A percentile compares a stretch with the other conserved stretches of the same genome.
phyloP scores from a whole-genome alignment of 1,140 invertebrate species.

The Zelostemma sp. region DNA sequence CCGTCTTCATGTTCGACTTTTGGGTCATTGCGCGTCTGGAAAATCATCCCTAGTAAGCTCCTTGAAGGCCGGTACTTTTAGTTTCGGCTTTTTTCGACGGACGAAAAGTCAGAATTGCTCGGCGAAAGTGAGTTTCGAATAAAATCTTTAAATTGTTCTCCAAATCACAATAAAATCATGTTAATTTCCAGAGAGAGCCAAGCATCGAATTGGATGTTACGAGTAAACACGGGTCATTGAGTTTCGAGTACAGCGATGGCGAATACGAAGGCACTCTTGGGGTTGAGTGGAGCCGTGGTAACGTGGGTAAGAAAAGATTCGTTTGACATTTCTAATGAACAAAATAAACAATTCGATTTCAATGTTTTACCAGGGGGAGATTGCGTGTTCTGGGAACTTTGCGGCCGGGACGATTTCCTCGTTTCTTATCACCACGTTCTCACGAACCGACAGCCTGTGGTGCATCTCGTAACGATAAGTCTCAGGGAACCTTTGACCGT shows the following conservation, averaged over 20 bases:
- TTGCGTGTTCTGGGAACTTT: slow-evolving; percentile 83
- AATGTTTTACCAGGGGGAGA: slow-evolving; percentile 55
- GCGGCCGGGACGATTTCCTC: slow-evolving; percentile 85
- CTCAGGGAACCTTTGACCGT: slow-evolving; percentile 79
- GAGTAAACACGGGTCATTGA: slow-evolving; percentile 74
- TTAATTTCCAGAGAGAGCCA: slow-evolving; percentile 58
- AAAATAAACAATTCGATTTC: slow-evolving; percentile 8
- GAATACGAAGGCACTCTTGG: slow-evolving; percentile 68
- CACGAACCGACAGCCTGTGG: slow-evolving; percentile 74
- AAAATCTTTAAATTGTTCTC: slow-evolving; percentile 8
- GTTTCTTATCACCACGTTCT: slow-evolving; percentile 84
- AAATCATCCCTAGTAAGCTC: slow-evolving; percentile 83
- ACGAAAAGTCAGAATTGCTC: slow-evolving; percentile 68
- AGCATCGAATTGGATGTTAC: slow-evolving; percentile 76
- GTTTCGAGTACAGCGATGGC: slow-evolving; percentile 73
- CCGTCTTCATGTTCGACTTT: slow-evolving; percentile 81
- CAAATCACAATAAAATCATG: too few species aligned
- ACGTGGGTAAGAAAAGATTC: slow-evolving; percentile 55
- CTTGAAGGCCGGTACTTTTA: slow-evolving; percentile 78
- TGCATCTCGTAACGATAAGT: slow-evolving; percentile 83
- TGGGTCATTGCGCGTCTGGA: slow-evolving; percentile 83
- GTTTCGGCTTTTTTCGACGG: slow-evolving; percentile 74
- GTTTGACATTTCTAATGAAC: too few species aligned
- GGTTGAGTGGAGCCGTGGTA: slow-evolving; percentile 65
- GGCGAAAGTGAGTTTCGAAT: slow-evolving; percentile 53